Evolutionary conservation across 1,140 invertebrate genomes (phyloP), one percentile per base, ranked within the genome.

Genomic region (Drosophila mayri): DNA sequence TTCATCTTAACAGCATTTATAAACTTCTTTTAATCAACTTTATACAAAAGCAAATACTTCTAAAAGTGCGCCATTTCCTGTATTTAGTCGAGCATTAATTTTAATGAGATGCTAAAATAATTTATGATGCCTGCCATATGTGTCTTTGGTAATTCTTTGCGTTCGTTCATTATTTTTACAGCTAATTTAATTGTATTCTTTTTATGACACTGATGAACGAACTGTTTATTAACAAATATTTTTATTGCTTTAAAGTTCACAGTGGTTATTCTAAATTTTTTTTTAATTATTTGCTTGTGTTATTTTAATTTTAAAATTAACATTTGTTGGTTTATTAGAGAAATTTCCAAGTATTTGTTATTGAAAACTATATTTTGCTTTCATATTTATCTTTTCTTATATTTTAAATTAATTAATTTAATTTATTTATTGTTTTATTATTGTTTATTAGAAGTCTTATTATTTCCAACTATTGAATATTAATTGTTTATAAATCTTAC

Each of bases 221-320:
- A 28, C 18, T 63, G 61, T 63, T 60, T 63, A 60, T 60, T 20
- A 59, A 59, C 12, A 18, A 28, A 41, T 63, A 38, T 55, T 62
- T 37, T 14, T 14, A 52, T 28, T 49, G 46, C 9, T n/a, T 49
- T 49, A 10, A 32, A 38, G 18, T 43, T 28, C 10, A 59, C 62
- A 59, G 20, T 64, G 54, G 25, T 20, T 43, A 1, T 43, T 43
- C 0, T 18, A 2, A 5, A 6, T 11, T 18, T 43, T 43, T 20
- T 18, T 43, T 43, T 20, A 20, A 20, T 20, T 43, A 20, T 11
- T 6, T 43, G 4, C 5, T 14, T 6, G 37, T 11, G 4, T 3
- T 40, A 6, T 40, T 14, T 37, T 37, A 14, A 5, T 5, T 37
- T 12, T 37, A 40, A 40, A 40, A 25, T 25, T 2, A 25, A 25